Evolutionary conservation across 2,797 vertebrate species (phyloP).

Genomic region (Dendrocincla fuliginosa): DNA sequence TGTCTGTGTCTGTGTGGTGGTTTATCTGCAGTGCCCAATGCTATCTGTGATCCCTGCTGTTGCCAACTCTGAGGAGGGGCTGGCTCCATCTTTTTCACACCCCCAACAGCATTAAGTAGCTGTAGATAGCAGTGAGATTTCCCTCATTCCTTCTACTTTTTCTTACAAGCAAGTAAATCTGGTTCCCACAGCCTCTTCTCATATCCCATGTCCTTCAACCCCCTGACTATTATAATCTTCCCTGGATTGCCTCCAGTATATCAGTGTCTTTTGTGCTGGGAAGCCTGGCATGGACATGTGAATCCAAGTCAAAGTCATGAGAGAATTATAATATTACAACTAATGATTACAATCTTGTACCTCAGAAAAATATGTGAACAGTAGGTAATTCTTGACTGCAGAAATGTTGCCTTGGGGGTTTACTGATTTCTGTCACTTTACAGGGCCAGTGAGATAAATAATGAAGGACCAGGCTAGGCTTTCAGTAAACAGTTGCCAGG

Average conservation of each 20-base stretch:
- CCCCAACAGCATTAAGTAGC: neutral
- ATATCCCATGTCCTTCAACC: neutral
- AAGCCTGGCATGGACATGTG: neutral
- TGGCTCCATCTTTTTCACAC: neutral
- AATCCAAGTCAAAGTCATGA: neutral
- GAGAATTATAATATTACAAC: neutral
- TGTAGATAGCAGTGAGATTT: neutral
- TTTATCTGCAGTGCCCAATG: neutral
- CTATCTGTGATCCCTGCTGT: neutral
- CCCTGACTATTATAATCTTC: neutral
- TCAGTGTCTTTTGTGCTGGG: neutral
- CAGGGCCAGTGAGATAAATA: neutral
- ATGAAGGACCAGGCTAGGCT: neutral
- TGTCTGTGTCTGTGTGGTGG: accelerated
- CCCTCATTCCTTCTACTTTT: neutral
- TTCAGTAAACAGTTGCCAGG: neutral
- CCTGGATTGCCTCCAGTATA: neutral
- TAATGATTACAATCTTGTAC: neutral
- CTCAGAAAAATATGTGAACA: neutral
- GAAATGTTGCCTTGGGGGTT: neutral
- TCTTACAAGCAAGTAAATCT: neutral
- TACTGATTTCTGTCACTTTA: neutral
- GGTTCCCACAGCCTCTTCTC: neutral
- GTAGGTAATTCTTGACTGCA: neutral
- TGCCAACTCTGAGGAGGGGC: neutral